Evolutionary conservation across 1,140 invertebrate genomes (phyloP), one percentile per base, ranked within the genome.

Genomic region (Euborellia annulipes): DNA sequence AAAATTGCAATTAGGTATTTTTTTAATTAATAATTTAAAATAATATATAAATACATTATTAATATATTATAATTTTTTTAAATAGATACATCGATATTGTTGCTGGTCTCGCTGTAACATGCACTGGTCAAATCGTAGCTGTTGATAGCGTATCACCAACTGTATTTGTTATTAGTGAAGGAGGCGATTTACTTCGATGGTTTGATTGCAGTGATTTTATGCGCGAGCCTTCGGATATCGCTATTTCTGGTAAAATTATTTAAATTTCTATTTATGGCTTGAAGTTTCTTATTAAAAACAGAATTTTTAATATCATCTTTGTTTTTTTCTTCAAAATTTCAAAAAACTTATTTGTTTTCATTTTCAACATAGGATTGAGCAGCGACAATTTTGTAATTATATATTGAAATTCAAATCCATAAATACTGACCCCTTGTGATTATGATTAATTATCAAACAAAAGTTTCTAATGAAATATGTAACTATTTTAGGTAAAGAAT

Each of bases 91-190:
- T 97, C 58, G 92, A 96, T 59, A 96, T 97, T 53, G 90, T 96
- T n/a, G 92, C 91, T 52, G 90, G 91, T 32, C 66, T 96, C 53
- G 89, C 90, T 14, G 87, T 95, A 9, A 92, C 86, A 20, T 38
- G 14, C n/a, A 6, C 36, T 38, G 87, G 88, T 13, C 78, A 94
- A 50, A 94, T 97, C 57, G 88, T 96, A 32, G 89, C 89, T 38
- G 92, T 96, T n/a, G 91, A 96, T 59, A 92, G 87, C 59, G 91
- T 95, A 13, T 91, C 89, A 37, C 91, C 92, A 1, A 94, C 91
- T 27, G 86, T 96, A n/a, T 95, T 93, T 66, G 79, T 89, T 39
- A 86, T 96, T 48, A 78, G 79, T 48, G 89, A 94, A 62, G 78
- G 76, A 55, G 91, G 91, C 11, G 87, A 91, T 52, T 68, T 96